A percentile compares a stretch with the other conserved stretches of the same genome.
These are phyloP conservation scores for Pangasianodon hypophthalmus DNA, from an alignment of 2,113 vertebrate genomes.

Conservation along the genomic window DNA sequence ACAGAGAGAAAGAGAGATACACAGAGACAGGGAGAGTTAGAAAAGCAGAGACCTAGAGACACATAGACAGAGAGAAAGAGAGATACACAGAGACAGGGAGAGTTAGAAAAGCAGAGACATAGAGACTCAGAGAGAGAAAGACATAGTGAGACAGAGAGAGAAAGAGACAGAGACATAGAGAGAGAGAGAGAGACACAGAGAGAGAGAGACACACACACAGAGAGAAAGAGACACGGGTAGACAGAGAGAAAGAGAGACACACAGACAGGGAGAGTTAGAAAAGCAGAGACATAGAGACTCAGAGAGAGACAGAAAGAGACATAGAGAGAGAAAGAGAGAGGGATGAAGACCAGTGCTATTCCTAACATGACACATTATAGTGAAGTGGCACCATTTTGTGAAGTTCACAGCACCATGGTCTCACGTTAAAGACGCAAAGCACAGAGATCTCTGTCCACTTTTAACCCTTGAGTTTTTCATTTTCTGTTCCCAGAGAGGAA, in stretches of 20 bases:
- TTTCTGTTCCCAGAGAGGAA: background rate
- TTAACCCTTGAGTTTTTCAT: background rate
- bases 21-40: too few species aligned
- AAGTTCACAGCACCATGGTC: background rate
- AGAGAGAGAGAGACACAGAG: background rate
- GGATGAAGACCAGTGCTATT: background rate
- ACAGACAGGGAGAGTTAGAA: background rate
- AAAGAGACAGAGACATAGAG: background rate
- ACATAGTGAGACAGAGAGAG: too few species aligned
- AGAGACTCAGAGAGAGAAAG: background rate
- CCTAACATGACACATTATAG: background rate
- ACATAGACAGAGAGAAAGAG: background rate
- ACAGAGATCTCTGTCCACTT: background rate
- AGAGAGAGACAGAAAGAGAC: background rate
- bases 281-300: background rate
- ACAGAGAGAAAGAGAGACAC: background rate
- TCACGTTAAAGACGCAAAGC: background rate
- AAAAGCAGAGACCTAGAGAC: too few species aligned
- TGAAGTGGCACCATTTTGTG: slow-evolving; percentile 10
- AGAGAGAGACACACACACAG: background rate
- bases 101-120: background rate
- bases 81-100: background rate
- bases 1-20: background rate
- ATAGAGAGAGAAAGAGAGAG: background rate
- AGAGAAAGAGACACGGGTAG: accelerated